phyloP scores from a whole-genome alignment of 2,113 vertebrate genomes.

The Egretta garzetta region DNA sequence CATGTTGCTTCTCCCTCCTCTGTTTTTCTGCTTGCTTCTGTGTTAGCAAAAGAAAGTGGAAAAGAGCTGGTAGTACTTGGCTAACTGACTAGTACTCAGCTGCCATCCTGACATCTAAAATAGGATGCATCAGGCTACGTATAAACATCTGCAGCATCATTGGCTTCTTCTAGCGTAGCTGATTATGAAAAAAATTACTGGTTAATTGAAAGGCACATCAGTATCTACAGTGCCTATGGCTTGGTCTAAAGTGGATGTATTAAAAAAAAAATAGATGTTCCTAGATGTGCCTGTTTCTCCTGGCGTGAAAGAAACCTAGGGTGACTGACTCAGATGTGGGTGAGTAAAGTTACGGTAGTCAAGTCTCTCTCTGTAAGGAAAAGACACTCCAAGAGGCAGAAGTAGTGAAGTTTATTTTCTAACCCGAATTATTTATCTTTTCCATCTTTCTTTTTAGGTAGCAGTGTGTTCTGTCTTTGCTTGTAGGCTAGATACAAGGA shows the following conservation, averaged over 20 bases:
- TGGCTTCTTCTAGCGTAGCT: background rate
- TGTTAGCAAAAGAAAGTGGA: background rate
- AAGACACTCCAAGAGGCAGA: background rate
- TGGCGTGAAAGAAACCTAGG: background rate
- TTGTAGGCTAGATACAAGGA: background rate
- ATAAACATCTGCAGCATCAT: background rate
- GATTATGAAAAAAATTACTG: background rate
- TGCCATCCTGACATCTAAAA: background rate
- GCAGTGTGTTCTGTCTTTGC: background rate
- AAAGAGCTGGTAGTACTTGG: background rate
- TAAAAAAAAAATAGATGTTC: background rate
- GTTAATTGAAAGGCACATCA: background rate
- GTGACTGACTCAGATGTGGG: background rate
- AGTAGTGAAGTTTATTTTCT: background rate
- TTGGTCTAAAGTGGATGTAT: background rate
- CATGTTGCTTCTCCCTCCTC: background rate
- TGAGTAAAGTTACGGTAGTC: background rate
- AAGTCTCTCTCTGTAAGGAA: background rate
- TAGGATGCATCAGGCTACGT: background rate
- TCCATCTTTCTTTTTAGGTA: background rate
- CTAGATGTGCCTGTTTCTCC: background rate
- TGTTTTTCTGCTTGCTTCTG: background rate
- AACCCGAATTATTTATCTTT: background rate
- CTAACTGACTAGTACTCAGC: background rate
- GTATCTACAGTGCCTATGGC: background rate